Evolutionary conservation across 2,888 invertebrate species (phyloP), one percentile per base, ranked within the genome.

Genomic region (Leptarthrus brevirostris): DNA sequence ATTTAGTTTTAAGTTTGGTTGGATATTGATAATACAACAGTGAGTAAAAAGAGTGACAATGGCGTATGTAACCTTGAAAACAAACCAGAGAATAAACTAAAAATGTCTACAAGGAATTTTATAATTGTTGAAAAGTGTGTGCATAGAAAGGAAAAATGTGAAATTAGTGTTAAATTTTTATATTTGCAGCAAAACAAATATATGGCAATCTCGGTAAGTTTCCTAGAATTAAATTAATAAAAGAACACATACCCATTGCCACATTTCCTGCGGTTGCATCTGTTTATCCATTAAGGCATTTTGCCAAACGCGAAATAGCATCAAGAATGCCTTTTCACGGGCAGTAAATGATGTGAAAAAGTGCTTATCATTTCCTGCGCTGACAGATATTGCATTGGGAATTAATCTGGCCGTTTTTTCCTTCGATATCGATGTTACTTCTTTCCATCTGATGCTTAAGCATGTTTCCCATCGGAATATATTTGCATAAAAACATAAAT

Each of bases 381-480:
- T 90, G 77, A 96, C 90, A 79, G 95, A 90, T 81, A 98, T 94
- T 73, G 98, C 98, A 87, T 98, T 98, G 73, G 98, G 98, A 83
- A 98, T 97, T 76, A 98, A 95, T 84, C 93, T 88, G 14, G 93
- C 93, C 0, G 96, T 96, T 87, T 95, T 95, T 85, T 96, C 96
- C 86, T 98, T 98, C 49, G 96, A 96, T 83, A 98, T 94, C 64
- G 94, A 91, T 4, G 93, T 92, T 75, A 98, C 93, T 81, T 97
- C 96, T 83, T 93, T 94, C 91, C 95, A 95, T 79, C 91, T 90
- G 70, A 97, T 88, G 69, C 90, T 91, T 76, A 97, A 88, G 82
- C 89, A 90, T 4, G 96, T 97, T 86, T 97, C 97, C 97, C 97
- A 98, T 80, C 95, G 91, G 85, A 98, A 96, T 82, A 98, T 97